Evolutionary conservation across 1,140 invertebrate genomes (phyloP).

Genomic region (Brachionus koreanus): DNA sequence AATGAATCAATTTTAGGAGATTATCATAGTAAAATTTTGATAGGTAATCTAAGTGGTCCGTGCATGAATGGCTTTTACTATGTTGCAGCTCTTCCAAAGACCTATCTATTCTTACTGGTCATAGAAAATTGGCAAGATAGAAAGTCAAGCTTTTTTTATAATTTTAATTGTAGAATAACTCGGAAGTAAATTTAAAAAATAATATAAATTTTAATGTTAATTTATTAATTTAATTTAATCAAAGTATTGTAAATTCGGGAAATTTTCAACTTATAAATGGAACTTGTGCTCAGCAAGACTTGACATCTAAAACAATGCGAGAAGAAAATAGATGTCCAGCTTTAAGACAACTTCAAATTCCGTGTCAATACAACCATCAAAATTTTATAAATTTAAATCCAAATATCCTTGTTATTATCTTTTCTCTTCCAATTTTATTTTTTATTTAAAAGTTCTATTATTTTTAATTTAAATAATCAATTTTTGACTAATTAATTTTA

Average conservation of each 20-base stretch:
- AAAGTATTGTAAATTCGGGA: constrained; percentile 59
- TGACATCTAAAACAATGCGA: constrained; percentile 50
- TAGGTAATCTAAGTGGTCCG: constrained; percentile 59
- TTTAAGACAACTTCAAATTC: not conserved
- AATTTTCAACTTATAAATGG: constrained; percentile 60
- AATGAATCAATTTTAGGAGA: constrained; percentile 54
- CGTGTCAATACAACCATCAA: not conserved
- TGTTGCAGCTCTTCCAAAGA: constrained; percentile 57
- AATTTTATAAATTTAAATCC: too few species aligned
- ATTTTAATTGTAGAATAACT: constrained; percentile 60
- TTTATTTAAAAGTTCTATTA: too few species aligned
- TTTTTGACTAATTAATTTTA: too few species aligned
- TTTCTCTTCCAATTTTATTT: too few species aligned
- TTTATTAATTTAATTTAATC: too few species aligned
- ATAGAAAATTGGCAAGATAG: constrained; percentile 58
- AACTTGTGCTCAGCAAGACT: constrained; percentile 57
- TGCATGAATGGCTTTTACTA: constrained; percentile 61
- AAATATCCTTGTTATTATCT: too few species aligned
- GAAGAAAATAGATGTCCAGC: constrained; percentile 55
- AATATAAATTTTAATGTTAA: too few species aligned
- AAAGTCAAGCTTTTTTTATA: constrained; percentile 55
- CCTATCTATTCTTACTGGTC: constrained; percentile 59
- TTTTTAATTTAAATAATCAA: too few species aligned
- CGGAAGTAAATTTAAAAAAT: too few species aligned
- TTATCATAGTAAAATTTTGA: constrained; percentile 56